A percentile compares a stretch with the other conserved stretches of the same genome.
These are phyloP conservation scores for Lagorchestes hirsutus DNA, from an alignment of 2,797 vertebrate species.

Conservation along the genomic window DNA sequence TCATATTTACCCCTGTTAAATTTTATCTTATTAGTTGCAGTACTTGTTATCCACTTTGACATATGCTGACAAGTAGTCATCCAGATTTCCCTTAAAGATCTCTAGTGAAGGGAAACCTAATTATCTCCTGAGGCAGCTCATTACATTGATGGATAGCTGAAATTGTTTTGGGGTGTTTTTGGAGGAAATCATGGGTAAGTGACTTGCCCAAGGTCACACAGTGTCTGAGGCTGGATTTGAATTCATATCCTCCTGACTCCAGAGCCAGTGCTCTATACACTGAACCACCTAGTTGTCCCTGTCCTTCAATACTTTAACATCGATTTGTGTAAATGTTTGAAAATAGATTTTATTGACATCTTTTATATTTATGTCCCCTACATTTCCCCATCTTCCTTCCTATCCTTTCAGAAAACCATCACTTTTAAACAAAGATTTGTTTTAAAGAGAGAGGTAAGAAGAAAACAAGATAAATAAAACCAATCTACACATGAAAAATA, in stretches of 20 bases:
- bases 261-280: neutral
- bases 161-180: too few relatives aligned
- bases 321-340: neutral
- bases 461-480: neutral
- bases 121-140: neutral
- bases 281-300: neutral
- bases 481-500: neutral
- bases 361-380: neutral
- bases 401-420: neutral
- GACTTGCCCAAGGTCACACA: neutral
- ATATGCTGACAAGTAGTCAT: neutral
- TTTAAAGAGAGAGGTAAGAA: neutral
- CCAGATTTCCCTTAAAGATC: neutral
- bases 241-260: neutral
- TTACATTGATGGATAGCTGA: too few relatives aligned
- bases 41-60: neutral
- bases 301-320: neutral
- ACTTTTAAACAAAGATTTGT: neutral
- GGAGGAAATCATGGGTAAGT: neutral
- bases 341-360: neutral
- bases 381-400: neutral
- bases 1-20: neutral
- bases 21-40: neutral
- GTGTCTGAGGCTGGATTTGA: neutral
- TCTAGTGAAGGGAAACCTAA: neutral